A percentile compares a stretch with the other conserved stretches of the same genome.
Evolutionary conservation across 2,113 vertebrate species (phyloP).

Genomic region (Ceratotherium simum): DNA sequence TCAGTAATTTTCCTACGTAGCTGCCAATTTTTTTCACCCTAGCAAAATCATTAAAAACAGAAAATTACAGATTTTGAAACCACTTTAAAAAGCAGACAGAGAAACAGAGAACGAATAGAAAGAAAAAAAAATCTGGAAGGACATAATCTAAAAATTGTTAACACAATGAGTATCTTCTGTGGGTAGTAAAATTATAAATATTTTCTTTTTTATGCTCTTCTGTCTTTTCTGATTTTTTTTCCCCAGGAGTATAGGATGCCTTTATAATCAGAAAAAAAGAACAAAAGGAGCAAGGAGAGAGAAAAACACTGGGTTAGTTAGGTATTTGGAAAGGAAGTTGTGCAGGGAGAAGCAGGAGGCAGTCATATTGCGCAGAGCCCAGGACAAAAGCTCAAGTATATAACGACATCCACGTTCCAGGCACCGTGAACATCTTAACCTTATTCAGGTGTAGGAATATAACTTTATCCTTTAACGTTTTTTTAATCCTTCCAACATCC

Average conservation of each 20-base stretch:
- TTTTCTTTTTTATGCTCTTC: neutral
- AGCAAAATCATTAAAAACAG: slow-evolving; percentile 51
- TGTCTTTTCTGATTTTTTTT: neutral
- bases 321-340: neutral
- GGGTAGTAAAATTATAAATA: neutral
- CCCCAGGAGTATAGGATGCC: neutral
- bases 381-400: neutral
- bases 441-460: neutral
- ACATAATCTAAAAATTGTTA: neutral
- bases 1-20: slow-evolving; percentile 62
- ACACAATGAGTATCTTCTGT: neutral
- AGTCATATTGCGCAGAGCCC: accelerated
- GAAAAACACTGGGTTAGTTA: neutral
- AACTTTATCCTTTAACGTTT: slow-evolving; percentile 10
- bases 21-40: slow-evolving; percentile 56
- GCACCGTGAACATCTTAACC: neutral
- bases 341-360: neutral
- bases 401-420: neutral
- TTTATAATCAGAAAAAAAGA: neutral
- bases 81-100: slow-evolving; percentile 37
- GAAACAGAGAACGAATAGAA: neutral
- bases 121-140: neutral
- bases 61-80: slow-evolving; percentile 37
- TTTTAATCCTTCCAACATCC: neutral
- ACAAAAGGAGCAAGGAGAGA: neutral